Conservation (phyloP, 2,797 vertebrate species). For the Coccyzus lansbergi region DNA sequence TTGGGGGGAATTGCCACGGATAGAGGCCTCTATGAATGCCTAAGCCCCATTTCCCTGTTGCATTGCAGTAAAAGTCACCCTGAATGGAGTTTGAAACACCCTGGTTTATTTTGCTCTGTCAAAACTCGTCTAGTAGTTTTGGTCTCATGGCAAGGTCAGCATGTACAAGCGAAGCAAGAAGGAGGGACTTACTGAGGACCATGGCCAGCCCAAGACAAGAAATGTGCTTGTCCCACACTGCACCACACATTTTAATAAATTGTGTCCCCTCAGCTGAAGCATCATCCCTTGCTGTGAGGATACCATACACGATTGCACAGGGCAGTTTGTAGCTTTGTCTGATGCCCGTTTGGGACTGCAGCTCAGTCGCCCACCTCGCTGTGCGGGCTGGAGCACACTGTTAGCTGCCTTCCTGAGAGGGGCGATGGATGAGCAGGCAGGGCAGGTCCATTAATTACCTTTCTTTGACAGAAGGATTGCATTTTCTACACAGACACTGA, state of each 20-base stretch:
- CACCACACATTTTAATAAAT: not conserved
- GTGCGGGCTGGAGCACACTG: not conserved
- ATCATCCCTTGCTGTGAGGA: accelerated
- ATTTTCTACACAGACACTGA: not conserved
- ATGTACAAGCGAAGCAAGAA: not conserved
- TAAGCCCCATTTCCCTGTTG: not conserved
- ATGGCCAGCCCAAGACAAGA: not conserved
- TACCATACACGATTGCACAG: accelerated
- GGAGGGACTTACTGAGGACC: not conserved
- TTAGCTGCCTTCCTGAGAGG: not conserved
- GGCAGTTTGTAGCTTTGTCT: accelerated
- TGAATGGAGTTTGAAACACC: not conserved
- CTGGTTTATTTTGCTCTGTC: not conserved
- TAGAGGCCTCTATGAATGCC: not conserved
- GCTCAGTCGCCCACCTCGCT: accelerated
- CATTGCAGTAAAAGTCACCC: accelerated
- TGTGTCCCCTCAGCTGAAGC: not conserved
- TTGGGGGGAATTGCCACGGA: accelerated
- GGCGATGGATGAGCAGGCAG: not conserved
- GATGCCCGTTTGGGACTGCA: accelerated
- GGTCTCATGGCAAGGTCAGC: accelerated
- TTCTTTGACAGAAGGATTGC: not conserved
- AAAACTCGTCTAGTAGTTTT: not conserved
- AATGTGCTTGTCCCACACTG: not conserved
- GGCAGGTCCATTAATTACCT: not conserved